phyloP scores from a whole-genome alignment of 2,113 vertebrate species.

The Neodon shergylaensis region DNA sequence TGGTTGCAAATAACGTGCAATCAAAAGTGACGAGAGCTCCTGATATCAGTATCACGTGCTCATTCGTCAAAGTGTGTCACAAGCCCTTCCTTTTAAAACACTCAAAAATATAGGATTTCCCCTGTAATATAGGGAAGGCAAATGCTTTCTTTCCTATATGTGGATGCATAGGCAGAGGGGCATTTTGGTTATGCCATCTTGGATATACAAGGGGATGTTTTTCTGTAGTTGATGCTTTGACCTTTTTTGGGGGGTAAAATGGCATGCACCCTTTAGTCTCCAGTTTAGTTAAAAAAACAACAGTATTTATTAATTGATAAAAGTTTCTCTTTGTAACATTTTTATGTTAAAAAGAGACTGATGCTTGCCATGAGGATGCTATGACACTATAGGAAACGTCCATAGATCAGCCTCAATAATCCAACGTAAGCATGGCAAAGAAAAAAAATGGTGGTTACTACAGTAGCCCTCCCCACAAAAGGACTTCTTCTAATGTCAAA shows the following conservation, averaged over 20 bases:
- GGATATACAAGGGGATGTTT: not conserved
- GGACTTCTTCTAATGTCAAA: not conserved
- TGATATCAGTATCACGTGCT: not conserved
- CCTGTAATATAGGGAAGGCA: not conserved
- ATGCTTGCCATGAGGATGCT: not conserved
- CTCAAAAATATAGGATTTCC: not conserved
- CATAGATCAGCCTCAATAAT: not conserved
- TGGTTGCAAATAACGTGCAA: constrained; percentile 38
- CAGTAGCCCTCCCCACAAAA: not conserved
- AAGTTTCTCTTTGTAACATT: not conserved
- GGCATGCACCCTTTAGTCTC: not conserved
- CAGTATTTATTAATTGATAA: not conserved
- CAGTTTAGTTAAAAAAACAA: not conserved
- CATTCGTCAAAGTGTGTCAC: not conserved
- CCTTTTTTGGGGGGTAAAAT: constrained; percentile 35
- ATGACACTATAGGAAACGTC: not conserved
- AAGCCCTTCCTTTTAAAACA: not conserved
- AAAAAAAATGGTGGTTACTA: not conserved
- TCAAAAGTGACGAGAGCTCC: constrained; percentile 3
- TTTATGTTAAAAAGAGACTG: not conserved
- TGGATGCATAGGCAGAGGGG: not conserved
- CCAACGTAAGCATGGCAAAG: not conserved
- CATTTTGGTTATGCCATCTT: not conserved
- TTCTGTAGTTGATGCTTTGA: not conserved
- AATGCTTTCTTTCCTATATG: not conserved